phyloP scores from a whole-genome alignment of 2,888 invertebrate genomes.

The Caenorhabditis sp. region DNA sequence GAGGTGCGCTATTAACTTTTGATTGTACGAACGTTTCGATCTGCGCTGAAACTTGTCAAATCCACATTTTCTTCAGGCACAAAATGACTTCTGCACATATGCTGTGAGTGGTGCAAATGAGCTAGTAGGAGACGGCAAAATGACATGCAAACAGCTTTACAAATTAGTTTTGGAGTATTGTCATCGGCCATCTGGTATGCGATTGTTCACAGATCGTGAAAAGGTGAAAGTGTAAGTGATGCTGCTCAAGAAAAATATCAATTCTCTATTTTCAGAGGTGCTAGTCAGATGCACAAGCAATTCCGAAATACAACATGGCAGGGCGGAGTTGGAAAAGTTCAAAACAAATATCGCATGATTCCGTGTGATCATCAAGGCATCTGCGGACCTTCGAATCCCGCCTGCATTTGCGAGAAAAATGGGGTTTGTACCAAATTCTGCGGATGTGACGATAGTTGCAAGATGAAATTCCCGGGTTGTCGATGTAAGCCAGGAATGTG shows the following conservation, averaged over 20 bases:
- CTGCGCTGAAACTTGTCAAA: too few species aligned
- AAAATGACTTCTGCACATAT: neutral
- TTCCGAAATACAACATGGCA: neutral
- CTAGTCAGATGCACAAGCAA: neutral
- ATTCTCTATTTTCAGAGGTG: neutral
- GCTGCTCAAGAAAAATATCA: too few species aligned
- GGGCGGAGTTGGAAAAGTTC: conserved; percentile 52
- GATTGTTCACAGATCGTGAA: conserved; percentile 3
- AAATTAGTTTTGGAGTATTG: neutral
- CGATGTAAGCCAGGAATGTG: conserved; percentile 94
- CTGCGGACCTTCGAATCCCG: conserved; percentile 82
- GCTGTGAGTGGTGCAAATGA: neutral
- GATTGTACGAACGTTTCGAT: too few species aligned
- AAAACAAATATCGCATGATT: conserved; percentile 81
- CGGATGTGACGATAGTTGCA: conserved; percentile 91
- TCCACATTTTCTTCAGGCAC: neutral
- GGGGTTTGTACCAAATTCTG: conserved; percentile 99
- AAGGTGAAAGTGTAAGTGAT: neutral
- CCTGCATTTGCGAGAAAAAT: conserved; percentile 89
- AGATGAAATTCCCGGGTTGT: conserved; percentile 95
- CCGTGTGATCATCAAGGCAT: conserved; percentile 94
- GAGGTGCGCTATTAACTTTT: neutral
- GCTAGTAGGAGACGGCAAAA: neutral
- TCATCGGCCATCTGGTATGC: neutral
- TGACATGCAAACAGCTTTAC: neutral